phyloP scores from a whole-genome alignment of 2,797 vertebrate species.

The Platyrinchus mystaceus region DNA sequence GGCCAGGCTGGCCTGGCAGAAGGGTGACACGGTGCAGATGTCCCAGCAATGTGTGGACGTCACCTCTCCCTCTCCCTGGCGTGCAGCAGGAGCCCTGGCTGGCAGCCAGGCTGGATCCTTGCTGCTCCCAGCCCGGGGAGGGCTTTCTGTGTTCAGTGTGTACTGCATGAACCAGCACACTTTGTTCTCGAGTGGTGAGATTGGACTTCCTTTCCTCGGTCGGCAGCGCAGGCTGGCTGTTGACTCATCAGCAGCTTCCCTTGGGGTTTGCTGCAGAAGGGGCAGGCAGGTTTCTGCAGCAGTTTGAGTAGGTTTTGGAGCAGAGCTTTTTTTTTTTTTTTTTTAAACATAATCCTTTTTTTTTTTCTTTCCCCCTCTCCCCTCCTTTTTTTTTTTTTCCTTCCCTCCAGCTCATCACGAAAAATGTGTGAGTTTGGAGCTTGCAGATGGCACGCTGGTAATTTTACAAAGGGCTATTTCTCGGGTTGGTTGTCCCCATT shows the following conservation, averaged over 20 bases:
- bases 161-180: slow-evolving; percentile 26
- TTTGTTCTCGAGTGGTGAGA: not conserved
- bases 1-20: not conserved
- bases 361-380: accelerated
- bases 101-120: not conserved
- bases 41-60: not conserved
- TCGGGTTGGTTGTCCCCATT: not conserved
- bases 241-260: slow-evolving; percentile 63
- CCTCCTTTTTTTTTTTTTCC: accelerated
- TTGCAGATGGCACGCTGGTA: not conserved
- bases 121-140: not conserved
- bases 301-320: slow-evolving; percentile 35
- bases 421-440: not conserved
- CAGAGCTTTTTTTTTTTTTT: not conserved
- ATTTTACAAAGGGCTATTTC: not conserved
- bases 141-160: not conserved
- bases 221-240: slow-evolving; percentile 25
- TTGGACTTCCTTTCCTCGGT: slow-evolving; percentile 36
- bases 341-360: not conserved
- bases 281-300: slow-evolving; percentile 52
- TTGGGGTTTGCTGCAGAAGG: slow-evolving; percentile 59
- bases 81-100: not conserved
- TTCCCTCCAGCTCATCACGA: not conserved
- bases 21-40: not conserved
- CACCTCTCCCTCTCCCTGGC: not conserved